Evolutionary conservation across 2,888 invertebrate species (phyloP).

Genomic region (Conistra vaccinii): DNA sequence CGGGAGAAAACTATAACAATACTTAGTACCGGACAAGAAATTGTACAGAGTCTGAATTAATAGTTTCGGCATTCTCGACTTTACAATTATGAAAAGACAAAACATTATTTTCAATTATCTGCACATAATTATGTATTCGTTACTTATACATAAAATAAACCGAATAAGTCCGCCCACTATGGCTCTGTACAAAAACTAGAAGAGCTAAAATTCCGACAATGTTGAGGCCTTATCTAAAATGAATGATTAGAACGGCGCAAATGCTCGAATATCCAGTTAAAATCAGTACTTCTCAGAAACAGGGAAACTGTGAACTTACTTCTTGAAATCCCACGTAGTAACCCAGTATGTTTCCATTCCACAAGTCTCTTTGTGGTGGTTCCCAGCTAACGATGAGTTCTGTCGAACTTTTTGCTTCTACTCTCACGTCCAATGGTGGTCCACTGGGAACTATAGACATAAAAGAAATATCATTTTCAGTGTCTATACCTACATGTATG

Average conservation of each 20-base stretch:
- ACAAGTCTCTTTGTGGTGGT: conserved; percentile 95
- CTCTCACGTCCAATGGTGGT: conserved; percentile 95
- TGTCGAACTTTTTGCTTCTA: conserved; percentile 96
- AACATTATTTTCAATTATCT: not conserved
- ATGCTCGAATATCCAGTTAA: not conserved
- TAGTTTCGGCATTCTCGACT: not conserved
- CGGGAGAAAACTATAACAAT: too few relatives aligned
- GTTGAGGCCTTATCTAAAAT: not conserved
- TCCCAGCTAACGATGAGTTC: conserved; percentile 96
- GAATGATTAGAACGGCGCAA: not conserved
- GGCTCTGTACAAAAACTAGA: not conserved
- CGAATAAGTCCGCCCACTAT: not conserved
- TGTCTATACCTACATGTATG: too few relatives aligned
- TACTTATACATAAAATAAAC: not conserved
- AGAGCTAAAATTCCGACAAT: not conserved
- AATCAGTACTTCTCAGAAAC: not conserved
- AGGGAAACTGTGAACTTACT: conserved; percentile 76
- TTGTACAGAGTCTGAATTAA: not conserved
- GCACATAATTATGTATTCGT: too few relatives aligned
- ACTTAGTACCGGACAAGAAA: not conserved
- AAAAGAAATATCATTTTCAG: not conserved
- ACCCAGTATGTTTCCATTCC: conserved; percentile 97
- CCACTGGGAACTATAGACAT: conserved; percentile 93
- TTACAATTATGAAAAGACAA: not conserved
- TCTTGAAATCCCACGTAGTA: conserved; percentile 97